Evolutionary conservation across 2,888 invertebrate genomes (phyloP).

Genomic region (Allophyes oxyacanthae): DNA sequence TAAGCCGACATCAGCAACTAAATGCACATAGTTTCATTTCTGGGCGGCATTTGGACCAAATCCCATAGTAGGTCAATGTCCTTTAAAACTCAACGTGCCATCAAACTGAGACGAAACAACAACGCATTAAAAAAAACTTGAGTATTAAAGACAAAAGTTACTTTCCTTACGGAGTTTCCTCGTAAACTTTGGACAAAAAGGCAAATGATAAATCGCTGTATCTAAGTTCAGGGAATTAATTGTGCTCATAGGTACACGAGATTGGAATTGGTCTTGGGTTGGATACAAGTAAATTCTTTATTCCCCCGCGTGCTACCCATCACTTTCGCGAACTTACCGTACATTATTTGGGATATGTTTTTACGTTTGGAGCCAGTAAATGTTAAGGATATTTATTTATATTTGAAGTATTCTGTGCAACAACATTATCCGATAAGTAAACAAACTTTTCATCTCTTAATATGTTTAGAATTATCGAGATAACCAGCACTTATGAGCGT

Average conservation of each 20-base stretch:
- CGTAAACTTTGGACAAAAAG: slow-evolving; percentile 54
- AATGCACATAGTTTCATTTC: too few species aligned
- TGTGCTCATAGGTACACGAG: slow-evolving; percentile 58
- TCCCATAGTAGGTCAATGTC: too few species aligned
- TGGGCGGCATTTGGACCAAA: too few species aligned
- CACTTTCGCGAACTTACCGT: slow-evolving; percentile 42
- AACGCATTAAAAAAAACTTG: slow-evolving; percentile 7
- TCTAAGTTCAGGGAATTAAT: slow-evolving; percentile 64
- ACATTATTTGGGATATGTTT: slow-evolving; percentile 35
- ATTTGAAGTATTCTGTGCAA: slow-evolving; percentile 19
- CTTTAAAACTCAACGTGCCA: neutral
- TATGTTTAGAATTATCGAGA: too few species aligned
- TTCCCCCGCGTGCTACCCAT: slow-evolving; percentile 49
- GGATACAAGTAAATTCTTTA: slow-evolving; percentile 55
- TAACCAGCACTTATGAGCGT: too few species aligned
- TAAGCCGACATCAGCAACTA: too few species aligned
- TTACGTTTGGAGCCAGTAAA: slow-evolving; percentile 21
- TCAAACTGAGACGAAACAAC: neutral
- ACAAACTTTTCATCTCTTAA: slow-evolving; percentile 13
- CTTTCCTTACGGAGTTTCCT: slow-evolving; percentile 5
- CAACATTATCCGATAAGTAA: slow-evolving; percentile 9
- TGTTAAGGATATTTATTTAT: slow-evolving; percentile 29
- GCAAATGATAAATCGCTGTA: slow-evolving; percentile 63
- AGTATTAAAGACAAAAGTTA: slow-evolving; percentile 26
- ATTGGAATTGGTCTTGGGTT: slow-evolving; percentile 53